Evolutionary conservation across 2,113 vertebrate genomes (phyloP), one percentile per base, ranked within the genome.

Genomic region (Tetrax tetrax): DNA sequence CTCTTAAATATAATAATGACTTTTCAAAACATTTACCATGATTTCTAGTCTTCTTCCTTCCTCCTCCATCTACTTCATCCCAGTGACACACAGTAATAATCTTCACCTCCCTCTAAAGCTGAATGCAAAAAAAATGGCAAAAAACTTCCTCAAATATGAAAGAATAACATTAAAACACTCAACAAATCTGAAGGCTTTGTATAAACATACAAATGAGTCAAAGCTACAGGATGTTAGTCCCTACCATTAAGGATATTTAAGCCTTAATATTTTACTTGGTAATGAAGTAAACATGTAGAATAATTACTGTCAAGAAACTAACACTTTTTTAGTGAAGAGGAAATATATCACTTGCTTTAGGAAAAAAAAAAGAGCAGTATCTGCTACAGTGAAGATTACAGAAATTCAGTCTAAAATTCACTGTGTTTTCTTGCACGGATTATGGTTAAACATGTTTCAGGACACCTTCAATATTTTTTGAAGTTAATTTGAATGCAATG

Each of bases 301-400:
- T 78, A 93, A 96, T 78, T 95, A 91, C 56, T 96, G 83, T 74
- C 69, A 89, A 89, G 47, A 48, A 86, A 87, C 89, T 89, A 90
- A 83, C 43, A 81, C 64, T 75, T 95, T 96, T 96, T 90, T 74
- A 87, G 47, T 47, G 45, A 92, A 54, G n/a, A 89, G 53, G 25
- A 87, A 63, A 81, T 78, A 45, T 12, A 83, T 45, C 3, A 92
- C 95, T 92, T 80, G 54, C 50, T 88, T 83, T 86, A 74, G 50
- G 38, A 28, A 28, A 76, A 74, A 33, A 71, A 87, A 76, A 80
- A 4, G 57, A 83, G 20, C 45, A 60, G 4, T 43, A 83, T 37
- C 27, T 85, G 47, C 59, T 59, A 69, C n/a, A 45, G 35, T 43
- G 27, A 80, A 70, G 63, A 79, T 50, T 93, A 79, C 35, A 61